A percentile compares a stretch with the other conserved stretches of the same genome.
Conservation (phyloP, 2,113 vertebrate genomes). For the Sturnus vulgaris region DNA sequence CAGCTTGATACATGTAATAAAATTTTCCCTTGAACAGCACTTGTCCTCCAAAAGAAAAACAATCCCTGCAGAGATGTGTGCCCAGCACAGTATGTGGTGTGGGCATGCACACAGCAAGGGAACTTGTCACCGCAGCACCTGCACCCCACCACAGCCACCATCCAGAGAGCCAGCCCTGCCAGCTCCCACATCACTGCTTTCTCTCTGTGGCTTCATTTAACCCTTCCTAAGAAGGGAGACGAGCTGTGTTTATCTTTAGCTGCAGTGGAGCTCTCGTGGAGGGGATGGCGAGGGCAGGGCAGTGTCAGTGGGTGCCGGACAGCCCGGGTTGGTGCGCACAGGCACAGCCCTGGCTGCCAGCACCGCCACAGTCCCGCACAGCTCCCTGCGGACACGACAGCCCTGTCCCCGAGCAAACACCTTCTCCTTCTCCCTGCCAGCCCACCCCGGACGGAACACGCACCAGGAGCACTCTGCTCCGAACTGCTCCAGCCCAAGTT, state of each 20-base stretch:
- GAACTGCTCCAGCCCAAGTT: background rate
- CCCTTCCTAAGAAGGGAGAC: background rate
- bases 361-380: accelerated
- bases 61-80: background rate
- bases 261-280: background rate
- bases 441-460: accelerated
- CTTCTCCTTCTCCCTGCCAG: background rate
- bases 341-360: background rate
- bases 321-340: accelerated
- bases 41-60: background rate
- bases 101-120: background rate
- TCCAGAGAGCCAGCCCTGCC: background rate
- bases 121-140: background rate
- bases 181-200: accelerated
- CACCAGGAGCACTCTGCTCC: accelerated
- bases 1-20: background rate
- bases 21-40: background rate
- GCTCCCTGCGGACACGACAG: accelerated
- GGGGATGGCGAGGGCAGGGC: background rate
- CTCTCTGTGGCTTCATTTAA: background rate
- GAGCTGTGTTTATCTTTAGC: background rate
- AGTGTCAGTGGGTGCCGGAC: accelerated
- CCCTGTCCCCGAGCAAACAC: accelerated
- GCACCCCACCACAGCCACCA: accelerated
- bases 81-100: background rate